A percentile compares a stretch with the other conserved stretches of the same genome.
These are phyloP conservation scores for Drosophila affinis DNA, from an alignment of 2,888 invertebrate species.

Conservation along the genomic window DNA sequence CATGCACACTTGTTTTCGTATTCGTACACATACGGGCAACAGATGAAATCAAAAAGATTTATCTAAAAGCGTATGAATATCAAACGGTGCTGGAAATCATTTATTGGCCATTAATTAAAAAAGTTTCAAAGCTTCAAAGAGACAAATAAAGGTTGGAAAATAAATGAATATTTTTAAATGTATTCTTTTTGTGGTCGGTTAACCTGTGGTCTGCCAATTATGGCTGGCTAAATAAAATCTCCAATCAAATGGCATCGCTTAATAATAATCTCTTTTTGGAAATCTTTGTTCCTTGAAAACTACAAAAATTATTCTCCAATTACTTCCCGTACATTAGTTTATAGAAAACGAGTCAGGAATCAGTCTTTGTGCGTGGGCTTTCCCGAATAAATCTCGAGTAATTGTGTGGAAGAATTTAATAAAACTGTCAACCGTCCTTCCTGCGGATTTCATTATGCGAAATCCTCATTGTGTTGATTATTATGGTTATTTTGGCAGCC, in stretches of 20 bases:
- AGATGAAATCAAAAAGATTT: conserved; percentile 18
- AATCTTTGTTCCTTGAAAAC: not conserved
- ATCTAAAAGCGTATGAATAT: no score
- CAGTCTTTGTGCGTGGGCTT: not conserved
- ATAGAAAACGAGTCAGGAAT: not conserved
- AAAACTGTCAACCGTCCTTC: conserved; percentile 65
- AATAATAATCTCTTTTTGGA: not conserved
- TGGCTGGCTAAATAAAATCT: no score
- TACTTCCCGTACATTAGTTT: no score
- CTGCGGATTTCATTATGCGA: conserved; percentile 48
- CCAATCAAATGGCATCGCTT: no score
- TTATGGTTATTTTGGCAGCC: conserved; percentile 7
- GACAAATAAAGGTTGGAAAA: not conserved
- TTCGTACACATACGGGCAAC: not conserved
- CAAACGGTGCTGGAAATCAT: no score
- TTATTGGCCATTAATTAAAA: no score
- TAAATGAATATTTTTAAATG: no score
- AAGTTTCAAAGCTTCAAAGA: no score
- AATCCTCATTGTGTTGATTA: conserved; percentile 50
- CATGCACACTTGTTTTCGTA: no score
- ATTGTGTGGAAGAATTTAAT: conserved; percentile 54
- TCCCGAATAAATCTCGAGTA: conserved; percentile 18
- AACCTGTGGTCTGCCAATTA: no score
- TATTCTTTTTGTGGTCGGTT: no score
- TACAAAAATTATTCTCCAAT: not conserved